A percentile compares a stretch with the other conserved stretches of the same genome.
phyloP scores from a whole-genome alignment of 2,113 vertebrate species.

The Epinephelus lanceolatus region DNA sequence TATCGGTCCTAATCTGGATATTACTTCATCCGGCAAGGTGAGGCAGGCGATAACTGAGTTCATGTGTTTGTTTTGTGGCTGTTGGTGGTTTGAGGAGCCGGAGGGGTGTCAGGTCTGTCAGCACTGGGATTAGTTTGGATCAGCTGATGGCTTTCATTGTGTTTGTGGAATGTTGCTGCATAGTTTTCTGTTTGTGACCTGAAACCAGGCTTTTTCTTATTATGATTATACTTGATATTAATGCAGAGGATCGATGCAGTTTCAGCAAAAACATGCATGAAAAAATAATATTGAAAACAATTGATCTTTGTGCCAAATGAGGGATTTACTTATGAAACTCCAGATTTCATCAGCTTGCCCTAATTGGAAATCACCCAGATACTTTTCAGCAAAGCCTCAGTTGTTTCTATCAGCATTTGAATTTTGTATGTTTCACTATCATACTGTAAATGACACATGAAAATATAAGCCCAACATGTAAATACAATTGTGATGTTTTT shows the following conservation, averaged over 20 bases:
- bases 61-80: constrained; percentile 26
- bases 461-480: not conserved
- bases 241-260: not conserved
- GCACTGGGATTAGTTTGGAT: constrained; percentile 56
- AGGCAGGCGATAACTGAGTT: constrained; percentile 17
- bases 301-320: not conserved
- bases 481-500: not conserved
- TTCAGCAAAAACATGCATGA: not conserved
- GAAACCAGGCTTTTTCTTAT: not conserved
- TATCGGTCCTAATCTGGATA: constrained; percentile 47
- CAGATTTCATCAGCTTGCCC: not conserved
- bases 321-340: not conserved
- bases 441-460: no score
- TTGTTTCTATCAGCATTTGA: not conserved
- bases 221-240: not conserved
- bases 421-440: not conserved
- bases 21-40: constrained; percentile 38
- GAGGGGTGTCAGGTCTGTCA: constrained; percentile 14
- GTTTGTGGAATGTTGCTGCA: constrained; percentile 37
- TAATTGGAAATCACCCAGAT: not conserved
- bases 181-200: constrained; percentile 8
- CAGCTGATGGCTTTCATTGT: constrained; percentile 42
- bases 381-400: not conserved
- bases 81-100: not conserved
- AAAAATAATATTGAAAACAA: not conserved